phyloP scores from a whole-genome alignment of 2,888 invertebrate species.

The Watsonalla binaria region DNA sequence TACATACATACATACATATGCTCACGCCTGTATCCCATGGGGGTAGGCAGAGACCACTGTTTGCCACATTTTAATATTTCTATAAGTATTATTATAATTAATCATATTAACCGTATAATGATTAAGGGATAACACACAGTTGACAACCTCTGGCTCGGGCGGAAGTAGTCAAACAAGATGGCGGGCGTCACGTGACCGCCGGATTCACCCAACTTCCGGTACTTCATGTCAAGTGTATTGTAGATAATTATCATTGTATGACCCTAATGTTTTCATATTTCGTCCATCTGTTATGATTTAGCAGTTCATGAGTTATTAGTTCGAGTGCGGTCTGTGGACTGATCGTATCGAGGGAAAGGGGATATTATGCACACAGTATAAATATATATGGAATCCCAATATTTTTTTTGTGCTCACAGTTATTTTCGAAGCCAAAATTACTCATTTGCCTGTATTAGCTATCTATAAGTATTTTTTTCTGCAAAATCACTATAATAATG shows the following conservation, averaged over 20 bases:
- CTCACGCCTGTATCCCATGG: too few species aligned
- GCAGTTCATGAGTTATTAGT: conserved; percentile 4
- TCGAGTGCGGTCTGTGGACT: conserved; percentile 1
- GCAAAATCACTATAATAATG: too few species aligned
- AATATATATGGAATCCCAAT: too few species aligned
- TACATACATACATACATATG: too few species aligned
- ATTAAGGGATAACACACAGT: conserved; percentile 37
- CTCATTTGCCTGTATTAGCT: too few species aligned
- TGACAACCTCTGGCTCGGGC: conserved; percentile 51
- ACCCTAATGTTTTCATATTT: conserved; percentile 50
- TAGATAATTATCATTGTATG: conserved; percentile 63
- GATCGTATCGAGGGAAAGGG: background rate
- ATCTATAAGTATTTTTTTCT: too few species aligned
- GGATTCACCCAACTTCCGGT: conserved; percentile 74
- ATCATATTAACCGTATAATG: conserved; percentile 2
- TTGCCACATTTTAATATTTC: too few species aligned
- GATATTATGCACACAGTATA: background rate
- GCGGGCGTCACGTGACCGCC: conserved; percentile 68
- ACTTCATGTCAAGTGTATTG: conserved; percentile 69
- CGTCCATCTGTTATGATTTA: conserved; percentile 67
- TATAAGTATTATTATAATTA: too few species aligned
- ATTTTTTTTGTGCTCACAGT: too few species aligned
- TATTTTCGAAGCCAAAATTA: too few species aligned
- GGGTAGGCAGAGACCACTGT: too few species aligned
- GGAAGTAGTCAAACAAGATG: conserved; percentile 76